phyloP scores from a whole-genome alignment of 1,140 invertebrate genomes.

The Cheumatopsyche charites region DNA sequence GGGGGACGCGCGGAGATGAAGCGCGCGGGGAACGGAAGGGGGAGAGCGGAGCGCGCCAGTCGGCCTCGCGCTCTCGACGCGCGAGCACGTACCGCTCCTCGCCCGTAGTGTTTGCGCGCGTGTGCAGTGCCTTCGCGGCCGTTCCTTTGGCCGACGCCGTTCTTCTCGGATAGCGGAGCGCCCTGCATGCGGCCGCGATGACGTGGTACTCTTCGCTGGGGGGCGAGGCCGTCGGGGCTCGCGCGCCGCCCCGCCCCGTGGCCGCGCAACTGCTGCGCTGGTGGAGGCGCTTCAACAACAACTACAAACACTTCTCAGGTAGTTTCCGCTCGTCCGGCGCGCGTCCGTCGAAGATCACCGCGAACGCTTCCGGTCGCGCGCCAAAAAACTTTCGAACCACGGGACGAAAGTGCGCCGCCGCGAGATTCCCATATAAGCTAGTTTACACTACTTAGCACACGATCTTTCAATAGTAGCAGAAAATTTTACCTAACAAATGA shows the following conservation, averaged over 20 bases:
- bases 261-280: slow-evolving; percentile 78
- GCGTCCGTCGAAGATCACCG: too few species aligned
- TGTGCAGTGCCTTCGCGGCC: too few species aligned
- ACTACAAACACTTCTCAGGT: slow-evolving; percentile 75
- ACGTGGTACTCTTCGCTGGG: slow-evolving; percentile 63
- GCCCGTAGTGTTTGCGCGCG: not conserved
- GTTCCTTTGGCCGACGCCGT: not conserved
- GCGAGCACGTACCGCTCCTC: not conserved
- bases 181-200: slow-evolving; percentile 49
- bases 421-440: not conserved
- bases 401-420: too few species aligned
- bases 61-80: slow-evolving; percentile 3
- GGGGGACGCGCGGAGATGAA: not conserved
- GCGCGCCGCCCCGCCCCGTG: slow-evolving; percentile 65
- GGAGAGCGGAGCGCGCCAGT: slow-evolving; percentile 2
- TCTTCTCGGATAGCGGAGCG: not conserved
- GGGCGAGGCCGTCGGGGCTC: slow-evolving; percentile 59
- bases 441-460: too few species aligned
- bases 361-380: too few species aligned
- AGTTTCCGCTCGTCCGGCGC: slow-evolving; percentile 51
- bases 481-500: too few species aligned
- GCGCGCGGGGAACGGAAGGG: not conserved
- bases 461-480: too few species aligned
- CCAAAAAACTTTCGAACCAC: too few species aligned
- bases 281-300: slow-evolving; percentile 77